Conservation (phyloP, 2,797 vertebrate genomes). For the Smutsia gigantea region DNA sequence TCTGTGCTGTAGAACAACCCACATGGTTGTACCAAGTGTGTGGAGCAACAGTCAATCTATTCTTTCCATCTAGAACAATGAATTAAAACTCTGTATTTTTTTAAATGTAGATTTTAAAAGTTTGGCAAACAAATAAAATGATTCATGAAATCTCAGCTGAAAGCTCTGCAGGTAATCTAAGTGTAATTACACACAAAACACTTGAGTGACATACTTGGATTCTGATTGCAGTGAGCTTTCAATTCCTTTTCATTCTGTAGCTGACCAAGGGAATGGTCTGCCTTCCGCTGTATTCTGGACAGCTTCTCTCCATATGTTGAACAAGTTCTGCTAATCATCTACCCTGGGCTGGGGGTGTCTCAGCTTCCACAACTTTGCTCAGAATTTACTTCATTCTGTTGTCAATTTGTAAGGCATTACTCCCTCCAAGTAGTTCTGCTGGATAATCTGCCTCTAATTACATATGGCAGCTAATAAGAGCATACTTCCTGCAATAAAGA, state of each 20-base stretch:
- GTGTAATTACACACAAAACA: neutral
- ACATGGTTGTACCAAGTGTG: neutral
- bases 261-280: neutral
- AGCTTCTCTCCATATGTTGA: neutral
- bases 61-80: neutral
- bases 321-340: neutral
- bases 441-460: neutral
- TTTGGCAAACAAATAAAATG: conserved; percentile 1
- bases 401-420: neutral
- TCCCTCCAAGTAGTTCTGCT: neutral
- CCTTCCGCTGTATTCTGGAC: neutral
- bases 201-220: neutral
- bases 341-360: neutral
- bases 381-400: conserved; percentile 31
- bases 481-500: neutral
- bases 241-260: neutral
- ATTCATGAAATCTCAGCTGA: neutral
- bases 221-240: neutral
- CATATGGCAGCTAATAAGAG: neutral
- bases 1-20: neutral
- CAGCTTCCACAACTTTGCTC: neutral
- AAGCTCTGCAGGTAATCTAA: neutral
- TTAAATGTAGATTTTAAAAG: neutral
- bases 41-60: neutral
- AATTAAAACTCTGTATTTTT: neutral